phyloP scores from a whole-genome alignment of 2,888 invertebrate genomes.

The Punctoribates punctum region DNA sequence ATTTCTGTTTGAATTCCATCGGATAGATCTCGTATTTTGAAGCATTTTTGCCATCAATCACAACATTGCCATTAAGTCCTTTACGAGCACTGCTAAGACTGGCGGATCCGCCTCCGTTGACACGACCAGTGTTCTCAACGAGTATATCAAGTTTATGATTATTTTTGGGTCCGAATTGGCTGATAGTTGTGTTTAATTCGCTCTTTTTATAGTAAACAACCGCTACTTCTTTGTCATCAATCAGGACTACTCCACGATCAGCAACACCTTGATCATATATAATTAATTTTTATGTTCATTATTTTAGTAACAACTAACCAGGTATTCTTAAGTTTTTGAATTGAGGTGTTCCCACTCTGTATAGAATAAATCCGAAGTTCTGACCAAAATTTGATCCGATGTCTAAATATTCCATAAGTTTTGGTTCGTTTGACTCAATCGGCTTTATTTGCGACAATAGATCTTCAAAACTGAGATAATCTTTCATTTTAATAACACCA shows the following conservation, averaged over 20 bases:
- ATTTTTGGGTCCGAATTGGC: too few relatives aligned
- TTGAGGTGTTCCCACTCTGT: background rate
- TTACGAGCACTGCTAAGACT: background rate
- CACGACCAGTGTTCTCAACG: background rate
- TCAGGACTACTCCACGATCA: background rate
- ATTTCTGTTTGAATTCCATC: background rate
- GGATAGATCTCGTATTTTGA: background rate
- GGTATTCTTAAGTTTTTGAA: background rate
- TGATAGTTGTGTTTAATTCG: background rate
- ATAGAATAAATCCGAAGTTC: background rate
- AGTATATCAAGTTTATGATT: background rate
- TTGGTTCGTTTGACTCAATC: background rate
- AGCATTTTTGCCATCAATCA: background rate
- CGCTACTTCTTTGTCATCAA: background rate
- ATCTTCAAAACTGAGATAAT: constrained; percentile 26
- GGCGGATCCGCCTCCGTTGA: background rate
- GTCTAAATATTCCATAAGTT: background rate
- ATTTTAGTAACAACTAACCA: constrained; percentile 51
- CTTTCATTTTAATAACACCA: background rate
- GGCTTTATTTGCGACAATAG: constrained; percentile 8
- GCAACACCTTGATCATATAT: too few relatives aligned
- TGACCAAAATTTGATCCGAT: constrained; percentile 13
- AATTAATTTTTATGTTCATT: constrained; percentile 51
- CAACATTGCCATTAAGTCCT: background rate
- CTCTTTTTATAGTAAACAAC: background rate